Evolutionary conservation across 2,888 invertebrate species (phyloP).

Genomic region (Folsomia manolachei): DNA sequence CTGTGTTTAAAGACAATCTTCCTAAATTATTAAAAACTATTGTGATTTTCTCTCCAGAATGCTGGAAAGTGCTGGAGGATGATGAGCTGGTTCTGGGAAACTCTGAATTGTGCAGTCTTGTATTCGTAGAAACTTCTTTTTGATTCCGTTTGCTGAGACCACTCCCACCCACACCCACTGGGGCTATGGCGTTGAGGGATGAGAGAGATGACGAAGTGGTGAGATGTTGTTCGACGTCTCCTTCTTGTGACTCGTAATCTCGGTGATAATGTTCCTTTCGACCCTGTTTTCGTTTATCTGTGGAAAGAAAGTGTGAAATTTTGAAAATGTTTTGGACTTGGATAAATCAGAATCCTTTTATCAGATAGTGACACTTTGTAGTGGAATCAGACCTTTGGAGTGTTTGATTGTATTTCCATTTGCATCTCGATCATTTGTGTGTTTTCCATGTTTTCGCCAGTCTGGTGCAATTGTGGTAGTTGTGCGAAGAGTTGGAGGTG

Average conservation of each 20-base stretch:
- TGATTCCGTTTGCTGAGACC: slow-evolving; percentile 12
- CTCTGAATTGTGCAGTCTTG: neutral
- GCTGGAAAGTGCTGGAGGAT: neutral
- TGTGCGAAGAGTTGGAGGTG: neutral
- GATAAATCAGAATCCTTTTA: no score
- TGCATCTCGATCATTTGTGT: slow-evolving; percentile 9
- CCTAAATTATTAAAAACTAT: neutral
- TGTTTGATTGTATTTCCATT: slow-evolving; percentile 18
- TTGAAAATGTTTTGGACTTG: no score
- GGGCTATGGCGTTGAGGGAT: neutral
- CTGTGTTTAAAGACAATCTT: neutral
- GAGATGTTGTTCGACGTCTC: neutral
- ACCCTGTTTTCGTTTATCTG: neutral
- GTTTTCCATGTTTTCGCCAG: slow-evolving; percentile 16
- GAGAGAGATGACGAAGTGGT: slow-evolving; percentile 1
- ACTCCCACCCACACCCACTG: neutral
- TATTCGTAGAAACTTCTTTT: neutral
- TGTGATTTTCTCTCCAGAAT: neutral
- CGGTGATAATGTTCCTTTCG: slow-evolving; percentile 10
- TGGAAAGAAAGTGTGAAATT: neutral
- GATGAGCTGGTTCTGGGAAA: neutral
- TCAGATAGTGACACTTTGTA: no score
- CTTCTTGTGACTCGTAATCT: slow-evolving; percentile 3
- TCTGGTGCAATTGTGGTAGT: neutral
- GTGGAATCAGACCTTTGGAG: neutral